phyloP scores from a whole-genome alignment of 2,797 vertebrate species.

The Microctenopoma lineatum region DNA sequence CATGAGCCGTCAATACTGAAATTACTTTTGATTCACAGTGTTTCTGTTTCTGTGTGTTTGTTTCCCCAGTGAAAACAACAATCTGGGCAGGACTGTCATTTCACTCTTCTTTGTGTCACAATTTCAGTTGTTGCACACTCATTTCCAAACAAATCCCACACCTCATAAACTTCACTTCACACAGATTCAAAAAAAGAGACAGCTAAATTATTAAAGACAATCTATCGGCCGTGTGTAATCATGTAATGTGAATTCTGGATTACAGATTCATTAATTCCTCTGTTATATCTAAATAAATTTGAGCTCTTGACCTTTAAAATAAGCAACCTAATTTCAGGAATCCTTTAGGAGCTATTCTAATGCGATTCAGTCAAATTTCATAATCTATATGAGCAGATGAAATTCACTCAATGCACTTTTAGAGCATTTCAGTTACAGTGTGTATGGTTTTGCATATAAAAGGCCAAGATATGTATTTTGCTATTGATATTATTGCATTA shows the following conservation, averaged over 20 bases:
- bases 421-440: too few relatives aligned
- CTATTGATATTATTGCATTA: too few relatives aligned
- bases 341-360: not conserved
- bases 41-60: constrained; percentile 33
- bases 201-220: constrained; percentile 5
- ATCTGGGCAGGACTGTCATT: constrained; percentile 34
- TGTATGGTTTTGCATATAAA: too few relatives aligned
- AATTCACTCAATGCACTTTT: not conserved
- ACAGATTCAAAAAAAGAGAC: constrained; percentile 32
- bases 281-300: constrained; percentile 9
- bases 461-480: too few relatives aligned
- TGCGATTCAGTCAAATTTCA: not conserved
- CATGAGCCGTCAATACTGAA: constrained; percentile 78
- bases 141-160: constrained; percentile 26
- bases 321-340: not conserved
- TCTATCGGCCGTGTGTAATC: not conserved
- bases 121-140: constrained; percentile 12
- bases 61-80: constrained; percentile 33
- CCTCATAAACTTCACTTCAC: not conserved
- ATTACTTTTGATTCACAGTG: constrained; percentile 76
- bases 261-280: not conserved
- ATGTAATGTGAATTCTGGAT: constrained; percentile 1
- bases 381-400: not conserved
- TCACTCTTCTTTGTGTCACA: constrained; percentile 19
- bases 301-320: not conserved